These are phyloP conservation scores for Calypte anna DNA, from an alignment of 2,113 vertebrate species.

Conservation along the genomic window DNA sequence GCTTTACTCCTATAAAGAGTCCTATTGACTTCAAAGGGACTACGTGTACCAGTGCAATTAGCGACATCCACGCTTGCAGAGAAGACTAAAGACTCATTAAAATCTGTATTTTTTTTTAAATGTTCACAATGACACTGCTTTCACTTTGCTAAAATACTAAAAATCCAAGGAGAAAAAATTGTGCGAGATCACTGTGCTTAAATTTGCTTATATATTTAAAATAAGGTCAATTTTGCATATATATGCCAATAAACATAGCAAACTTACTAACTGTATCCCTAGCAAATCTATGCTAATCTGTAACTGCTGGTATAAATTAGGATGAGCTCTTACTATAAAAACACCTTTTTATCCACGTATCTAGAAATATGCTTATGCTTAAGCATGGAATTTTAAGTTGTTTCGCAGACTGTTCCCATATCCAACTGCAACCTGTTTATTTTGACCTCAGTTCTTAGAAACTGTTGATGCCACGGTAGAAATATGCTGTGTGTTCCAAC, in stretches of 20 bases:
- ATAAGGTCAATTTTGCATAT: neutral
- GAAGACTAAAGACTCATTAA: neutral
- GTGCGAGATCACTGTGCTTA: neutral
- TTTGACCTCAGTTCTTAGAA: constrained; percentile 75
- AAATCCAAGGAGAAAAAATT: neutral
- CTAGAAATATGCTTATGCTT: neutral
- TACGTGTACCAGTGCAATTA: accelerated
- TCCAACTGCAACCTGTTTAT: constrained; percentile 70
- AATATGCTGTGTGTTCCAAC: constrained; percentile 75
- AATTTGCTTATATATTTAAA: neutral
- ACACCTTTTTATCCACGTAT: neutral
- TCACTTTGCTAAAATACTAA: neutral
- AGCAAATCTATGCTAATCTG: neutral
- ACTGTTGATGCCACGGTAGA: constrained; percentile 70
- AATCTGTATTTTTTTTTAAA: neutral
- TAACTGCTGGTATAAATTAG: neutral
- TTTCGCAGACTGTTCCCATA: constrained; percentile 19
- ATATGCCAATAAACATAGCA: neutral
- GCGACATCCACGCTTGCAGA: neutral
- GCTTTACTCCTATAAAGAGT: neutral
- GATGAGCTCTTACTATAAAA: neutral
- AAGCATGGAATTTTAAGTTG: constrained; percentile 13
- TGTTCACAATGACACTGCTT: accelerated
- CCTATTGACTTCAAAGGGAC: neutral
- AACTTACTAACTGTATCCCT: neutral